Evolutionary conservation across 2,888 invertebrate genomes (phyloP).

Genomic region (Platynereis dumerilii): DNA sequence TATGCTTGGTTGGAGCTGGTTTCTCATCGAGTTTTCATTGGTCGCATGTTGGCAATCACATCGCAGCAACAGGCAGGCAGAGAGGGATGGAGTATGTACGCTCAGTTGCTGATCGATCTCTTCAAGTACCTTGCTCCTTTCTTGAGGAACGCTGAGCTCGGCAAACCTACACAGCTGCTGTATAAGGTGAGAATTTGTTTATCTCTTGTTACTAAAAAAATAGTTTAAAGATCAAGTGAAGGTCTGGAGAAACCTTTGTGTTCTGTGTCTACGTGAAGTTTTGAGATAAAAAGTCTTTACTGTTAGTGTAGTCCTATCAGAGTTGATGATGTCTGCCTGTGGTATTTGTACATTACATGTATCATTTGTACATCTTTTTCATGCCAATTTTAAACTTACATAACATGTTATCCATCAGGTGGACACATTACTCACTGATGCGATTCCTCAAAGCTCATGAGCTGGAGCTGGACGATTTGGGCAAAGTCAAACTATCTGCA

Average conservation of each 20-base stretch:
- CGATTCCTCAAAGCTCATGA: too few species aligned
- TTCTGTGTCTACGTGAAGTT: too few species aligned
- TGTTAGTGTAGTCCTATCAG: too few species aligned
- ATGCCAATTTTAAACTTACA: too few species aligned
- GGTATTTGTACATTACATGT: too few species aligned
- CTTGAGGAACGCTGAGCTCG: conserved; percentile 93
- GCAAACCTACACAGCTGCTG: conserved; percentile 88
- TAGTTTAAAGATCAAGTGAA: background rate
- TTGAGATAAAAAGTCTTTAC: too few species aligned
- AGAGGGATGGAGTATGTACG: conserved; percentile 93
- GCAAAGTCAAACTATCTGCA: too few species aligned
- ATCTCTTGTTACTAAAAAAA: background rate
- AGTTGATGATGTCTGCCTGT: background rate
- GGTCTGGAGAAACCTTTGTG: too few species aligned
- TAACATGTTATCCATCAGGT: too few species aligned
- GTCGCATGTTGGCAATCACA: conserved; percentile 79
- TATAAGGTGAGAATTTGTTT: conserved; percentile 86
- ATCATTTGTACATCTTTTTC: too few species aligned
- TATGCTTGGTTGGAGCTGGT: conserved; percentile 98
- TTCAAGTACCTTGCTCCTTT: conserved; percentile 98
- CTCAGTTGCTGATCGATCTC: conserved; percentile 91
- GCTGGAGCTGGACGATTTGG: too few species aligned
- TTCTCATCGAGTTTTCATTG: conserved; percentile 94
- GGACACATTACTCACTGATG: too few species aligned
- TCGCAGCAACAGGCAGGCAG: conserved; percentile 77